Percentiles rank a stretch among this genome's conserved stretches.
Evolutionary conservation across 1,140 invertebrate species (phyloP).

Genomic region (Centruroides vittatus): DNA sequence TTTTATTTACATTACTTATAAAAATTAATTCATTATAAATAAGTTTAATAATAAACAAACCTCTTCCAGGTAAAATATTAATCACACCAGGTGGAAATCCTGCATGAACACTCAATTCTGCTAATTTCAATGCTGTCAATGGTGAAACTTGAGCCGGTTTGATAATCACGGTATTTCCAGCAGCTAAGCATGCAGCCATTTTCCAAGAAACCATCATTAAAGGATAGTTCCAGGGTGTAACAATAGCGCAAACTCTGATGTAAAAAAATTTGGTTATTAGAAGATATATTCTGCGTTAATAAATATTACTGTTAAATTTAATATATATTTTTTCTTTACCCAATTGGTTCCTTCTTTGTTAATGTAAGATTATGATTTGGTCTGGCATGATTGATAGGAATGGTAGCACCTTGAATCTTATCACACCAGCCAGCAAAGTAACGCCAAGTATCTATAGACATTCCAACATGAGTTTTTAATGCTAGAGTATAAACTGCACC

Average conservation of each 20-base stretch:
- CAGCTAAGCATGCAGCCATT: constrained; percentile 45
- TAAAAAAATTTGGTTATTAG: constrained; percentile 1
- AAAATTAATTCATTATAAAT: not conserved
- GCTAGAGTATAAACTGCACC: constrained; percentile 92
- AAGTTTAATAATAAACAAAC: constrained; percentile 22
- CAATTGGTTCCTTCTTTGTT: constrained; percentile 78
- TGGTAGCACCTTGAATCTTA: constrained; percentile 38
- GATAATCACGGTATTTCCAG: constrained; percentile 47
- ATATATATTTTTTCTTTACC: constrained; percentile 30
- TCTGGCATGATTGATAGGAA: constrained; percentile 53
- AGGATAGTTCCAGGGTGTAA: constrained; percentile 49
- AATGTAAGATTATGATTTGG: constrained; percentile 80
- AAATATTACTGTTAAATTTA: not conserved
- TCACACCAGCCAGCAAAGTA: constrained; percentile 56
- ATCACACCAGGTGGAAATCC: constrained; percentile 91
- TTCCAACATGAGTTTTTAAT: constrained; percentile 82
- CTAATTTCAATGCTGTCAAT: constrained; percentile 83
- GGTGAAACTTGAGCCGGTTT: constrained; percentile 53
- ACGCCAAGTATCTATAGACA: constrained; percentile 84
- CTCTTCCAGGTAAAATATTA: constrained; percentile 76
- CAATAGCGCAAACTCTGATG: constrained; percentile 39
- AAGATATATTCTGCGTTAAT: not conserved
- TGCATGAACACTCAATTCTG: constrained; percentile 66
- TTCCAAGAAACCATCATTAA: constrained; percentile 39
- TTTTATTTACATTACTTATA: no score